A percentile compares a stretch with the other conserved stretches of the same genome.
phyloP scores from a whole-genome alignment of 2,888 invertebrate genomes.

The Rhaphigaster nebulosa region DNA sequence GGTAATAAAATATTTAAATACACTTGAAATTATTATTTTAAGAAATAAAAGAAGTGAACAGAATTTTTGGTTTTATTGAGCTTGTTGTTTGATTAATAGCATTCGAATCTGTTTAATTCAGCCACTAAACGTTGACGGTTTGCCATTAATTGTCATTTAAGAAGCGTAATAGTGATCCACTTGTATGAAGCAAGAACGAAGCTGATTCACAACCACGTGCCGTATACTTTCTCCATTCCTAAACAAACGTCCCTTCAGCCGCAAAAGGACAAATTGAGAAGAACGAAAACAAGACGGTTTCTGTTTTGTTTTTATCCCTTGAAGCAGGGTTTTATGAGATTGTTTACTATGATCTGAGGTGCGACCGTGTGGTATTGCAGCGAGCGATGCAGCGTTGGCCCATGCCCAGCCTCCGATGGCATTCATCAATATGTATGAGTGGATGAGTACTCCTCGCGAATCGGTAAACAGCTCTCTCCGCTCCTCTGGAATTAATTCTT shows the following conservation, averaged over 20 bases:
- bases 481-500: background rate
- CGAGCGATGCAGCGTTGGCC: background rate
- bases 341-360: constrained; percentile 11
- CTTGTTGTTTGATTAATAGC: background rate
- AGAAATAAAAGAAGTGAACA: no score
- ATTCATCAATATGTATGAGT: constrained; percentile 44
- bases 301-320: background rate
- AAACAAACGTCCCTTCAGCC: background rate
- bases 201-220: background rate
- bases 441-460: background rate
- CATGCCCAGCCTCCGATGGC: background rate
- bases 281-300: constrained; percentile 22
- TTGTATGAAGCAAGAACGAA: background rate
- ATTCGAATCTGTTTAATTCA: background rate
- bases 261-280: background rate
- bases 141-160: background rate
- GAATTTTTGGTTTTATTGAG: no score
- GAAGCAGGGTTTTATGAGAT: background rate
- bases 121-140: background rate
- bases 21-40: no score
- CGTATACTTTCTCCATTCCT: background rate
- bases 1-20: no score
- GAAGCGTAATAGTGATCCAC: background rate
- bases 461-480: background rate
- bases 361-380: background rate